Evolutionary conservation across 2,113 vertebrate genomes (phyloP).

Genomic region (Actenoides hombroni): DNA sequence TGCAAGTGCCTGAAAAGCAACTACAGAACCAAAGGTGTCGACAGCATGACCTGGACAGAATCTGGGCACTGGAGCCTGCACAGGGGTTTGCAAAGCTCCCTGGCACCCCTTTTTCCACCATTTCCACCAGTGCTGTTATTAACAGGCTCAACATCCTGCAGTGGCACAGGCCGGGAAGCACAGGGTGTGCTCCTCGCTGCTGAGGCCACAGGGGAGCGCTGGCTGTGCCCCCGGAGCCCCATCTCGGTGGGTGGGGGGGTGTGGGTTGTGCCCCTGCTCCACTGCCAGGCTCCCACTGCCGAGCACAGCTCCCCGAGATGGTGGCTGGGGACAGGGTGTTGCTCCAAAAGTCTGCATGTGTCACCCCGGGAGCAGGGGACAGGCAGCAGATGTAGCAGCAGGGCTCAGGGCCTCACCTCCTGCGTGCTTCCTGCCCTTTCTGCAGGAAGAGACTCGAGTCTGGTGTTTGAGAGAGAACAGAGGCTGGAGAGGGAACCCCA

Average conservation of each 20-base stretch:
- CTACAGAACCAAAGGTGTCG: not conserved
- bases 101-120: not conserved
- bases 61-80: not conserved
- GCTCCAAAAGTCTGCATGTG: accelerated
- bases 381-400: too few relatives aligned
- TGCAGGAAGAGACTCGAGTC: too few relatives aligned
- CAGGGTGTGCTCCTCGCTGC: not conserved
- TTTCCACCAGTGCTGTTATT: not conserved
- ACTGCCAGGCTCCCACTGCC: not conserved
- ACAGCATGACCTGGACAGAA: not conserved
- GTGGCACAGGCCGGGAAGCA: not conserved
- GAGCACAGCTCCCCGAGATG: accelerated
- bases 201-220: not conserved
- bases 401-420: too few relatives aligned
- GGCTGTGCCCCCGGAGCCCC: not conserved
- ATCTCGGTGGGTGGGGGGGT: not conserved
- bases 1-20: not conserved
- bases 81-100: not conserved
- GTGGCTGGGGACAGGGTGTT: not conserved
- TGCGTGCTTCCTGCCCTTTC: too few relatives aligned
- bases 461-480: too few relatives aligned
- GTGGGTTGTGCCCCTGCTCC: not conserved
- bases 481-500: too few relatives aligned
- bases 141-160: not conserved
- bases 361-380: not conserved